These are phyloP conservation scores for Orthosia gothica DNA, from an alignment of 2,888 invertebrate genomes.

Conservation along the genomic window DNA sequence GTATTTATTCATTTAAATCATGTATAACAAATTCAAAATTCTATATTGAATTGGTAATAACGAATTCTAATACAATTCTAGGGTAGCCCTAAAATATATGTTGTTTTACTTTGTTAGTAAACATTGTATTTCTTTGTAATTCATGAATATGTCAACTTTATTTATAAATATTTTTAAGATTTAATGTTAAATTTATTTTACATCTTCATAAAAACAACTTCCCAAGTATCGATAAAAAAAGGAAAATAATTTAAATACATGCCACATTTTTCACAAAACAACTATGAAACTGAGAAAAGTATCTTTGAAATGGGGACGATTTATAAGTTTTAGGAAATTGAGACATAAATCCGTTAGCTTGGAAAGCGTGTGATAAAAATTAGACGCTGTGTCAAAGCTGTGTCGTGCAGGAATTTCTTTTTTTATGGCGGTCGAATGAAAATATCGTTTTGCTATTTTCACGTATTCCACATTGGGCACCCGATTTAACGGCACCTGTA, in stretches of 20 bases:
- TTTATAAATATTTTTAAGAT: neutral
- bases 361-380: constrained; percentile 66
- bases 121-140: too few species aligned
- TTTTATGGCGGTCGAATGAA: constrained; percentile 33
- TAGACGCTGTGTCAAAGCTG: constrained; percentile 61
- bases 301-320: constrained; percentile 67
- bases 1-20: too few species aligned
- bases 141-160: too few species aligned
- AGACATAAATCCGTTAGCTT: constrained; percentile 69
- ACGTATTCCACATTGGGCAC: too few species aligned
- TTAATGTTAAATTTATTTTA: neutral
- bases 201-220: neutral
- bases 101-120: too few species aligned
- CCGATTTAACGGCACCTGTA: too few species aligned
- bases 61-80: too few species aligned
- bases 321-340: constrained; percentile 74
- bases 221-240: neutral
- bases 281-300: constrained; percentile 52
- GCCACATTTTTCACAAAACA: constrained; percentile 43
- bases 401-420: constrained; percentile 40
- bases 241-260: constrained; percentile 19
- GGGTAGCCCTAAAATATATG: too few species aligned
- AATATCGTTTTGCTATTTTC: constrained; percentile 30
- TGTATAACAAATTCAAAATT: too few species aligned
- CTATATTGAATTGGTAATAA: too few species aligned